Conservation (phyloP, 92 coral and sea anemone genomes). For the Pocillopora grandis region DNA sequence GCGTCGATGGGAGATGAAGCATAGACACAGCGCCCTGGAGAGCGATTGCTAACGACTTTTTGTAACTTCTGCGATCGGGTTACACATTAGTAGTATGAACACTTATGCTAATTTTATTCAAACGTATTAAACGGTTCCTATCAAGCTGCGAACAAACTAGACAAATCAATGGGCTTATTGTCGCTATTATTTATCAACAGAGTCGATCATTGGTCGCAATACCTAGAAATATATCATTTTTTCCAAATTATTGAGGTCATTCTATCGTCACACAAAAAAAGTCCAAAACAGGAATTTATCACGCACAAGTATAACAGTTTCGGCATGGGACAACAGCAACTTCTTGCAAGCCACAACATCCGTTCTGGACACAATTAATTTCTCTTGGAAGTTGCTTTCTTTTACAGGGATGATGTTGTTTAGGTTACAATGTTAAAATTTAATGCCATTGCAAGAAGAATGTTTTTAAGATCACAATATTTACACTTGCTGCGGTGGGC, state of each 20-base stretch:
- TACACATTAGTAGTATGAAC: background rate
- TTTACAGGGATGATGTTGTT: background rate
- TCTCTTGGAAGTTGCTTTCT: background rate
- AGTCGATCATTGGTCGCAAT: background rate
- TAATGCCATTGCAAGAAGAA: slow-evolving; percentile 2
- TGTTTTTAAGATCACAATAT: background rate
- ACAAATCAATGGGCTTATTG: background rate
- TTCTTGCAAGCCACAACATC: background rate
- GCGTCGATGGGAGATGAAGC: background rate
- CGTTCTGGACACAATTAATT: background rate
- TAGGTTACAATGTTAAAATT: background rate
- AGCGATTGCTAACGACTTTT: slow-evolving; percentile 13
- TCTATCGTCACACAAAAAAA: background rate
- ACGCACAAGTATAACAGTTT: too few relatives aligned
- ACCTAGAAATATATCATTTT: background rate
- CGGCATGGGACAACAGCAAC: background rate
- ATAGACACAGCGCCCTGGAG: slow-evolving; percentile 19
- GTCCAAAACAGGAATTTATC: background rate
- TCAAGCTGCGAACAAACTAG: slow-evolving; percentile 2
- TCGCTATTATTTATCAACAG: background rate
- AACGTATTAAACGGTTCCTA: background rate
- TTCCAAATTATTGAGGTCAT: background rate
- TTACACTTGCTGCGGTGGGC: background rate
- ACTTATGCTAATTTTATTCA: background rate
- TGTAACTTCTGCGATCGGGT: background rate